Conservation (phyloP, 2,113 vertebrate genomes). For the Azemiops feae region DNA sequence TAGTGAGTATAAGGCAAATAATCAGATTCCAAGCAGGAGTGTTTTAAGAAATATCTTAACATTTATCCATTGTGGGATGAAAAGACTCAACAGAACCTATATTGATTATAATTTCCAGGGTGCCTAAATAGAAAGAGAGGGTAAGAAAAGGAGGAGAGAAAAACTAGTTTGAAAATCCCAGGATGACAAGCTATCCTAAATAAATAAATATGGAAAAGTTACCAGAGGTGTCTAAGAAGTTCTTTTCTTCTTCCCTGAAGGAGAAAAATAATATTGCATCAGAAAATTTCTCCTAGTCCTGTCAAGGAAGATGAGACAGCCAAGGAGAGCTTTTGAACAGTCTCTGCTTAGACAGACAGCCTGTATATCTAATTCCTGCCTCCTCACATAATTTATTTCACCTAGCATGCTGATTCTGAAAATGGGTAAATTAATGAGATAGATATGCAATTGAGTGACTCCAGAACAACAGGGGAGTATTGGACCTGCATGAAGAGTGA, state of each 20-base stretch:
- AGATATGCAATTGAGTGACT: background rate
- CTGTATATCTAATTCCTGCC: background rate
- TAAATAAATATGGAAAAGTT: background rate
- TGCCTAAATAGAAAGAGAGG: background rate
- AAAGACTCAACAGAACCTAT: background rate
- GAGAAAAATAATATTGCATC: background rate
- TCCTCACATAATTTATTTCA: background rate
- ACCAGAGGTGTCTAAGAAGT: background rate
- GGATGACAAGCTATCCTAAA: background rate
- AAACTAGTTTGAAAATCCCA: background rate
- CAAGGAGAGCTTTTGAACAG: background rate
- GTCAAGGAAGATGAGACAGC: background rate
- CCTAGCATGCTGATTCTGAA: background rate
- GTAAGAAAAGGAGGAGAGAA: background rate
- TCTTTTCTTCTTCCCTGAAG: background rate
- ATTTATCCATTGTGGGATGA: background rate
- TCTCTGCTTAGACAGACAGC: background rate
- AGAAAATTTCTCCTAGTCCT: background rate
- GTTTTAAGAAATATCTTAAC: background rate
- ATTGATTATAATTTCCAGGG: background rate
- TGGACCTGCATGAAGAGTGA: background rate
- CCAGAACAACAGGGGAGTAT: background rate
- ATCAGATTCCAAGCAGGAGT: background rate
- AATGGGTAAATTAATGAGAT: background rate
- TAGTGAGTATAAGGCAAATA: background rate